Evolutionary conservation across 2,113 vertebrate genomes (phyloP).

Genomic region (Gymnobelideus leadbeateri): DNA sequence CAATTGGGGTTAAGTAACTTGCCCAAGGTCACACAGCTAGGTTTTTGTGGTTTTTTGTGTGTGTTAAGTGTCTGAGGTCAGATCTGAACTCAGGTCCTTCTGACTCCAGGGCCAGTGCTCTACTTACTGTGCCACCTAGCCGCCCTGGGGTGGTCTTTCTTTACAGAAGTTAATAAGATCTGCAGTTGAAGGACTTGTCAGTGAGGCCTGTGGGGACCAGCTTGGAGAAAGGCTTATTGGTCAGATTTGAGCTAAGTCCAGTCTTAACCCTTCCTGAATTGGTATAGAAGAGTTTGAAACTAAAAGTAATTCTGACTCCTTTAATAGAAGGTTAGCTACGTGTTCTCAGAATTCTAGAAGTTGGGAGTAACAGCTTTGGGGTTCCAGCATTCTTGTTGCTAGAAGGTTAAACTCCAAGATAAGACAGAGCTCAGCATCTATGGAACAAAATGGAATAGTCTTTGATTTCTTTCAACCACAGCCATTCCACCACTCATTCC

Average conservation of each 20-base stretch:
- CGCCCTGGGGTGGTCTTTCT: slow-evolving; percentile 18
- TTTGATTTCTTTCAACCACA: slow-evolving; percentile 17
- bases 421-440: slow-evolving; percentile 20
- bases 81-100: no score
- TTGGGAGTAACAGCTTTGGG: slow-evolving; percentile 13
- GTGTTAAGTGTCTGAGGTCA: no score
- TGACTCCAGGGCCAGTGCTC: no score
- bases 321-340: slow-evolving; percentile 32
- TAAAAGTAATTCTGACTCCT: slow-evolving; percentile 20
- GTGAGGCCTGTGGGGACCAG: background rate
- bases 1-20: no score
- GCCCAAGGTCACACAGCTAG: no score
- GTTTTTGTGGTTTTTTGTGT: no score
- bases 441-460: background rate
- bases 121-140: no score
- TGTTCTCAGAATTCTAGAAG: slow-evolving; percentile 22
- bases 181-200: background rate
- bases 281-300: slow-evolving; percentile 15
- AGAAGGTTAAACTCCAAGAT: slow-evolving; percentile 33
- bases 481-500: background rate
- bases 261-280: slow-evolving; percentile 34
- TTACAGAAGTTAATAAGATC: background rate
- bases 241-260: slow-evolving; percentile 29
- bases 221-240: background rate
- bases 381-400: slow-evolving; percentile 34